phyloP scores from a whole-genome alignment of 2,113 vertebrate genomes.

The Grus americana region DNA sequence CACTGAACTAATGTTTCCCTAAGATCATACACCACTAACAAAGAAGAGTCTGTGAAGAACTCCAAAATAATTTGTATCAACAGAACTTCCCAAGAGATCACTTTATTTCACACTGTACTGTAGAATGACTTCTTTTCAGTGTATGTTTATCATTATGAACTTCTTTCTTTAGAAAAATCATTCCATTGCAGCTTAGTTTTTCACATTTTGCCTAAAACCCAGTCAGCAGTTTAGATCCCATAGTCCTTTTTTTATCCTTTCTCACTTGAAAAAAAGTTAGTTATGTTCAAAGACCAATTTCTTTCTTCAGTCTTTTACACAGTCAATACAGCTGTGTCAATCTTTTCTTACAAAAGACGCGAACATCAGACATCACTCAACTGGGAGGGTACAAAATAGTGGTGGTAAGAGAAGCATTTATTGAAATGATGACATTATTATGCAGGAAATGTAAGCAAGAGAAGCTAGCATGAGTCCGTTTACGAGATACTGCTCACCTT shows the following conservation, averaged over 20 bases:
- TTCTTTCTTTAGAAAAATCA: not conserved
- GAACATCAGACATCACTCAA: not conserved
- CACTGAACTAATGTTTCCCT: not conserved
- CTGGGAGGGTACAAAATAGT: not conserved
- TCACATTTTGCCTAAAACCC: not conserved
- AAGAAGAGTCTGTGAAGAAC: not conserved
- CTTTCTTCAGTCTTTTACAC: not conserved
- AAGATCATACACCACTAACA: not conserved
- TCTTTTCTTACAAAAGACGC: not conserved
- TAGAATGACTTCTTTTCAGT: not conserved
- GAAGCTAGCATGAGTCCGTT: not conserved
- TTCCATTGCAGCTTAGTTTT: not conserved
- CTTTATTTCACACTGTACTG: not conserved
- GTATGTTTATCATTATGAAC: not conserved
- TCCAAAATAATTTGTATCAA: not conserved
- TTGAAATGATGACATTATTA: not conserved
- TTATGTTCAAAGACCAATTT: not conserved
- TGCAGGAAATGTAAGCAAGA: not conserved
- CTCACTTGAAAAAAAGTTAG: not conserved
- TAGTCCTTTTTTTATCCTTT: not conserved
- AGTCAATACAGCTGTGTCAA: not conserved
- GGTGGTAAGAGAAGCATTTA: not conserved
- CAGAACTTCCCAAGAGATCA: not conserved
- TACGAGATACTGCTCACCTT: conserved; percentile 79
- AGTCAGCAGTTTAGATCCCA: not conserved